Evolutionary conservation across 2,797 vertebrate species (phyloP), one percentile per base, ranked within the genome.

Genomic region (Eulemur rubriventer): DNA sequence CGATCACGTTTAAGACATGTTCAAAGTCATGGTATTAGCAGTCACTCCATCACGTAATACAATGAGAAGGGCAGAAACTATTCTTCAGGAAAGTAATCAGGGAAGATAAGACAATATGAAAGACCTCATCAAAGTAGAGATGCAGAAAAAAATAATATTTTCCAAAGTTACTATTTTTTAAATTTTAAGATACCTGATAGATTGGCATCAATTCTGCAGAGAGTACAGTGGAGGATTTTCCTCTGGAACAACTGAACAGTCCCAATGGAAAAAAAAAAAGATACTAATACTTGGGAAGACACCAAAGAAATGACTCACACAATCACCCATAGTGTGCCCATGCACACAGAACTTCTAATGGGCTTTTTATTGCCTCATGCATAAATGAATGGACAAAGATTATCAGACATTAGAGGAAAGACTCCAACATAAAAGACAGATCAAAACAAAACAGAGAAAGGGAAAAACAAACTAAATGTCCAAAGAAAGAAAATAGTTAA

Each of bases 351-450:
- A 84, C 52, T 93, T 89, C 73, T 84, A 94, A 95, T 75, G 20
- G 17, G 82, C 67, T 89, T 93, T 89, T 96, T 84, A 89, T 61
- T 90, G 90, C 35, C 52, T 86, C 55, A 87, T 79, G 80, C 61
- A 86, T 67, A 89, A 94, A 90, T 70, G 50, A 95, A 85, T 38
- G n/a, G 20, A 92, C 38, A 93, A 79, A 90, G 41, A 96, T 69
- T 35, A 93, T 69, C 61, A 94, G 67, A 73, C 63, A 91, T 6
- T 75, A 83, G 46, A 59, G 9, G 63, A 92, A 91, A 87, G 48
- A 22, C n/a, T 81, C n/a, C 26, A 89, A 67, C 43, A 73, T 38
- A 84, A 89, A 79, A 89, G 50, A 90, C 17, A 95, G 55, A 75
- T 33, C 3, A 88, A 90, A 95, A 81, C 24, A 84, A 86, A 93